Evolutionary conservation across 2,888 invertebrate genomes (phyloP).

Genomic region (Brachyopa scutellaris): DNA sequence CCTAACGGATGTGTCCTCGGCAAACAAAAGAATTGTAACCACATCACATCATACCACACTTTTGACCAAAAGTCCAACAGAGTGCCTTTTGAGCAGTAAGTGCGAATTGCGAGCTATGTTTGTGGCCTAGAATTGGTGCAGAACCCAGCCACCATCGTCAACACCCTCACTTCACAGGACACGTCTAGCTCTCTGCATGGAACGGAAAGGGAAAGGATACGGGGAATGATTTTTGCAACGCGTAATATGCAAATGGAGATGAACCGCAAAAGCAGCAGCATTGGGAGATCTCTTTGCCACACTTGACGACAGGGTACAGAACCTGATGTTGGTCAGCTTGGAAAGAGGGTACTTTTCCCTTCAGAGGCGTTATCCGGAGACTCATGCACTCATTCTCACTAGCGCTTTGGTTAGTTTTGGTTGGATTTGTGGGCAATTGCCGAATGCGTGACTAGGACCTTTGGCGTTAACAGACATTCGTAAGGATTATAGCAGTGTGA

Average conservation of each 20-base stretch:
- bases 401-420: constrained; percentile 60
- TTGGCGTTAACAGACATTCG: not conserved
- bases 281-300: constrained; percentile 47
- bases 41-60: constrained; percentile 53
- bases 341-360: constrained; percentile 17
- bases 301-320: constrained; percentile 58
- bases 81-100: constrained; percentile 24
- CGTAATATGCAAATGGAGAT: constrained; percentile 69
- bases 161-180: constrained; percentile 25
- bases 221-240: constrained; percentile 55
- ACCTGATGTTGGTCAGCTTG: constrained; percentile 56
- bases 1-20: constrained; percentile 14
- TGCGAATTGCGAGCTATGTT: constrained; percentile 49
- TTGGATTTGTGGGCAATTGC: constrained; percentile 73
- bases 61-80: constrained; percentile 49
- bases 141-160: constrained; percentile 5
- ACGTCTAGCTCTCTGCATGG: constrained; percentile 26
- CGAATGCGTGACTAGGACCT: constrained; percentile 59
- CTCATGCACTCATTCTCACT: constrained; percentile 11
- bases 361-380: constrained; percentile 15
- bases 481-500: not conserved
- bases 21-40: constrained; percentile 66
- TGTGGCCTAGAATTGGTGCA: constrained; percentile 39
- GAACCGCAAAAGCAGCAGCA: constrained; percentile 62
- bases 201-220: constrained; percentile 11